Base-by-base conservation (phyloP, 2,888 invertebrate genomes). In the Iselma pallidipennis region DNA sequence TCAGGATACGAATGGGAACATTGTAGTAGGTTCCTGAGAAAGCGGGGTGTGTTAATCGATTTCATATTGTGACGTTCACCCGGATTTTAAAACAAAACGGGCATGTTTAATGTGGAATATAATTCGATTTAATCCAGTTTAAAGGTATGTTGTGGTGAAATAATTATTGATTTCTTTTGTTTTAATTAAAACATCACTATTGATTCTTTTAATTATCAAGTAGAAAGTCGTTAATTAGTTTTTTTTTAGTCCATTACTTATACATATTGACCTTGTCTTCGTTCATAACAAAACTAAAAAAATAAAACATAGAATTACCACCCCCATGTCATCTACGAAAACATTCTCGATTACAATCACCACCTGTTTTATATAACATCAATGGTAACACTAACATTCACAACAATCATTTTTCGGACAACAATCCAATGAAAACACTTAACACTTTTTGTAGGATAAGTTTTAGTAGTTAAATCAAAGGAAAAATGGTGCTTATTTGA, bases 1-100 rank as follows among this genome's bases (percentile, higher is more conserved):
- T 49, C 14, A 3, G 42, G 42, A 19, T 42, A 42, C 21, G 56
- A 56, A 59, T 57, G 55, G 56, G 56, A 59, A 58, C 23, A 25
- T 23, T 42, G 64, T 57, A 58, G 60, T 64, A 64, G 64, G 61
- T 57, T 58, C 51, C 51, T 61, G 58, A 49, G 57, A 51, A 61
- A 57, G 57, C 45, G 52, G 64, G 59, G 64, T 61, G 64, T 64
- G 64, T 37, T 57, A 61, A 64, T 64, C 64, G 64, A 64, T 64
- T 64, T 45, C 12, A 12, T 45, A 45, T 12, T 49, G 57, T 50
- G 33, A 49, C 49, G 21, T 52, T 55, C 37, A 3, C 28, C 49
- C n/a, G 33, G 19, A 50, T 23, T 49, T 6, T 12, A 29, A 58
- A 62, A 58, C 2, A 2, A 2, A 23, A 12, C 21, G 12, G 45